phyloP scores from a whole-genome alignment of 1,140 invertebrate genomes.

The Conus betulinus region DNA sequence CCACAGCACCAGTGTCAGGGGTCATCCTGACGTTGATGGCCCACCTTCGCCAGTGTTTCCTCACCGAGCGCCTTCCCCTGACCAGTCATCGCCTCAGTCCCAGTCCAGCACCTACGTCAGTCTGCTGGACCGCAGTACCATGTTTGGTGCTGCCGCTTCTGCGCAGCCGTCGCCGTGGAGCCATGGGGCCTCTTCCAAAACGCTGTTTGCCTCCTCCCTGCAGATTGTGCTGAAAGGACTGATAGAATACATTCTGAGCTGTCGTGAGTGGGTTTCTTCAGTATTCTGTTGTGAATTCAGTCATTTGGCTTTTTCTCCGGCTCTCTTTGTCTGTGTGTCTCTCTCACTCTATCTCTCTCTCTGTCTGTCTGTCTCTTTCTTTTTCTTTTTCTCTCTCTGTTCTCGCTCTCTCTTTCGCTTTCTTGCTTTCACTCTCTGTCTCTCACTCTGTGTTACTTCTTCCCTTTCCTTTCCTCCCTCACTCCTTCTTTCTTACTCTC shows the following conservation, averaged over 20 bases:
- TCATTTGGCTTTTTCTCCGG: too few species aligned
- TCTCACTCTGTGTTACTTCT: neutral
- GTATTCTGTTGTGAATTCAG: neutral
- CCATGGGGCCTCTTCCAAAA: conserved; percentile 62
- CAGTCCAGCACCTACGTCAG: conserved; percentile 46
- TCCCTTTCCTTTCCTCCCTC: neutral
- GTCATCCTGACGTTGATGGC: conserved; percentile 74
- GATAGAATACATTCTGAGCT: conserved; percentile 77
- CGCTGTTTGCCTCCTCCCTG: conserved; percentile 74
- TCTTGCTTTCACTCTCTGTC: too few species aligned
- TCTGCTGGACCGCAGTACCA: conserved; percentile 52
- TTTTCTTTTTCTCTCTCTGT: too few species aligned
- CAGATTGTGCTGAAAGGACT: conserved; percentile 77
- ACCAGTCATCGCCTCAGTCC: conserved; percentile 21
- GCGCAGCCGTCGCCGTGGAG: conserved; percentile 47
- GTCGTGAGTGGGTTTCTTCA: conserved; percentile 67
- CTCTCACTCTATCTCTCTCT: too few species aligned
- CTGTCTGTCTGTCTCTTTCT: neutral
- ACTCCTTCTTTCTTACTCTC: conserved; percentile 5
- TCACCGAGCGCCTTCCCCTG: conserved; percentile 74
- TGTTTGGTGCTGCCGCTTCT: conserved; percentile 26
- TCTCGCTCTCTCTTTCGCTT: neutral
- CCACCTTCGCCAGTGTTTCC: conserved; percentile 74
- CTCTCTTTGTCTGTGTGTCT: too few species aligned
- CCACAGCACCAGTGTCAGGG: conserved; percentile 71